Evolutionary conservation across 1,140 invertebrate genomes (phyloP).

Genomic region (Platyscapa corneri): DNA sequence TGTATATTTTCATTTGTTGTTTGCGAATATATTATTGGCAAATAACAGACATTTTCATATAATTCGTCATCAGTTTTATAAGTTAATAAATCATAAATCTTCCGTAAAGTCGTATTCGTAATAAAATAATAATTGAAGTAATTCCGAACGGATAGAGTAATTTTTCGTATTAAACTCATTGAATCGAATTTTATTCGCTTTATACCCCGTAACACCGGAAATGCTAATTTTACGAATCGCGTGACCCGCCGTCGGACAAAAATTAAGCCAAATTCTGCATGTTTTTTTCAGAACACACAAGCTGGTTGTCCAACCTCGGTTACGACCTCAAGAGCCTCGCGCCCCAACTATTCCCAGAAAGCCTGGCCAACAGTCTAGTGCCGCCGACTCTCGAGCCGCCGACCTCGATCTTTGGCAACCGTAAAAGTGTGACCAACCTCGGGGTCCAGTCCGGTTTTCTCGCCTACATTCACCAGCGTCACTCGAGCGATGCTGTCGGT

Average conservation of each 20-base stretch:
- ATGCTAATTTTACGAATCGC: background rate
- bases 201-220: too few species aligned
- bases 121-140: too few species aligned
- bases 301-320: slow-evolving; percentile 88
- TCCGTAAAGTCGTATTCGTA: too few species aligned
- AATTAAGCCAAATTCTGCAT: background rate
- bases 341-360: slow-evolving; percentile 85
- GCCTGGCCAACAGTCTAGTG: slow-evolving; percentile 78
- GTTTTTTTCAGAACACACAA: slow-evolving; percentile 82
- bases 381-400: slow-evolving; percentile 77
- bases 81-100: too few species aligned
- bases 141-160: too few species aligned
- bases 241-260: background rate
- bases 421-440: slow-evolving; percentile 70
- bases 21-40: too few species aligned
- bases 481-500: slow-evolving; percentile 82
- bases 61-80: too few species aligned
- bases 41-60: too few species aligned
- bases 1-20: too few species aligned
- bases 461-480: slow-evolving; percentile 83
- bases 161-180: too few species aligned
- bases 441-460: slow-evolving; percentile 87
- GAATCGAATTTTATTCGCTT: too few species aligned
- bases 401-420: slow-evolving; percentile 77
- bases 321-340: slow-evolving; percentile 90